Base-by-base conservation (phyloP, 1,140 invertebrate genomes). In the Lordiphosa stackelbergi region DNA sequence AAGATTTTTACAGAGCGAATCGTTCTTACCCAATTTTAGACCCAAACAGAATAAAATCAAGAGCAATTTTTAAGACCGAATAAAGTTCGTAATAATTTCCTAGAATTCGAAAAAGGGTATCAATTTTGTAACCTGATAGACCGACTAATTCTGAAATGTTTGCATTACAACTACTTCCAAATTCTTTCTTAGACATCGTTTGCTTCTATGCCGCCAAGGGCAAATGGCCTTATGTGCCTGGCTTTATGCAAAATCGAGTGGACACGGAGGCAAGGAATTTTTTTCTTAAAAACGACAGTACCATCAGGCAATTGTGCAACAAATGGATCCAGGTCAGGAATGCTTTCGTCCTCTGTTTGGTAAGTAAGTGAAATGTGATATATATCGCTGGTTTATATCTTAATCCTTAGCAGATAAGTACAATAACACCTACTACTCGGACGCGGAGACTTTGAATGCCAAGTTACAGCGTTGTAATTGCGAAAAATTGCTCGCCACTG, bases 141-240 rank as follows among this genome's bases (percentile, higher is more conserved):
- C 5, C 24, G 5, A 6, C 24, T 28, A 28, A 28, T 28, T 28
- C 6, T 16, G 16, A 16, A 16, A 16, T 16, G 16, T 16, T 16
- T 16, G 16, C 2, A 16, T 16, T 16, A 1, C 24, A 28, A 28
- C 24, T 2, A 7, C 24, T 31, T 0, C 8, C 22, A 24, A 8
- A 1, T 31, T 11, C 10, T 61, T 47, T 16, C 8, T 45, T 46
- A 87, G 86, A 87, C 35, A 87, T 87, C 0, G 73, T 87, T 43
- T 87, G 86, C 24, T 87, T 87, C 49, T 87, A 84, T 36, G 86
- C 85, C 19, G 86, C 86, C 11, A 87, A 85, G 45, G 86, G 86
- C 1, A 87, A 86, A 28, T 87, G 86, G 86, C 86, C 86, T 0
- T 87, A 86, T 58, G 72, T 86, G 34, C 86, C 86, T 9, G 69